Base-by-base conservation (phyloP, 2,797 vertebrate species). In the Microctenopoma stevenorrisi region DNA sequence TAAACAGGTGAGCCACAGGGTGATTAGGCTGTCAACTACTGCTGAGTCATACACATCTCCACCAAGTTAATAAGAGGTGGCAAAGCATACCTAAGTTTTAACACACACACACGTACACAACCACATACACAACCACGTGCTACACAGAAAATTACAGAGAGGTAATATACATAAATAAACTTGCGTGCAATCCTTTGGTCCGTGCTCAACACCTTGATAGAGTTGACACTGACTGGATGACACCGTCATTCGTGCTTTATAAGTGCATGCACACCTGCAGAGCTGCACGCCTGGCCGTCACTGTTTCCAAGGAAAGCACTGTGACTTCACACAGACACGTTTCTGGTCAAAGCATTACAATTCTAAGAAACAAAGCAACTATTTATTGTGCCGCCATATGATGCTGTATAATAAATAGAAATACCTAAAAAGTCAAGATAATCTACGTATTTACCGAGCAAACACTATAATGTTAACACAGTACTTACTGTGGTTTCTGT, bases 11-110 rank as follows among this genome's bases (percentile, higher is more conserved):
- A 89, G 79, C 83, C 86, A 66, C 76, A 73, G 73, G 77, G 78
- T 84, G 83, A 88, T 91, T 89, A 91, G 79, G 84, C 79, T 93
- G 92, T 92, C 91, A 92, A 89, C 86, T 86, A 79, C 69, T 81
- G 73, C 86, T 92, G 88, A 93, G 72, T 91, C 92, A 90, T 76
- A 70, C 82, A 70, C 85, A 89, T 88, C 85, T 90, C 76, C 85
- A 84, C 67, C 71, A 33, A 87, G 82, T 84, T 93, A 91, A 93
- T 93, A 89, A 91, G 86, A 91, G 87, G 88, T 85, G 82, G 74
- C 83, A 80, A 76, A 84, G 78, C 85, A 88, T 91, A 86, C 86
- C 76, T 83, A 68, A 51, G 50, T 78, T 70, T 73, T 74, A 53
- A 66, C 76, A 75, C 83, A 61, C 63, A 76, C 55, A 54, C 51